A percentile compares a stretch with the other conserved stretches of the same genome.
Conservation (phyloP, 30 jellyfish, hydroid and myxozoan species). For the Turritopsis rubra region DNA sequence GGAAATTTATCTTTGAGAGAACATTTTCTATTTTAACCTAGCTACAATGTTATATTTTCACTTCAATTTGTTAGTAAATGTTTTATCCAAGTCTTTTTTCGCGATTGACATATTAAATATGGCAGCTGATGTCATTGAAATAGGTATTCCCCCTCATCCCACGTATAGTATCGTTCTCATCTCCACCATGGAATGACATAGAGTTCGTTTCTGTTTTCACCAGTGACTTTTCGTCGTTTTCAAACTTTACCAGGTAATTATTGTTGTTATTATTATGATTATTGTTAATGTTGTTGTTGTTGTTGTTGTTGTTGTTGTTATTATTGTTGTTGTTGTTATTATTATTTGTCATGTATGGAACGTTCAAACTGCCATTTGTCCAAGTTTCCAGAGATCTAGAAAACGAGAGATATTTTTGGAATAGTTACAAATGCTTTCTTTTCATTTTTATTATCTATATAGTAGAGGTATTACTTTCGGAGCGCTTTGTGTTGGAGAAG, state of each 20-base stretch:
- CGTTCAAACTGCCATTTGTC: slow-evolving; percentile 5
- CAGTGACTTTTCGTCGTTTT: background rate
- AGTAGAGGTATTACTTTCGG: too few relatives aligned
- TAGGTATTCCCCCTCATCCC: background rate
- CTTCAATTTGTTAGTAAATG: background rate
- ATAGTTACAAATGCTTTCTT: background rate
- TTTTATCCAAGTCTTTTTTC: background rate
- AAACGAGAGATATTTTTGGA: background rate
- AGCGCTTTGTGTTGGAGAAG: too few relatives aligned
- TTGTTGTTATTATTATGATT: background rate
- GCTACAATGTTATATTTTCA: background rate
- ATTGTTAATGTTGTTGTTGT: background rate
- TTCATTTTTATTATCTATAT: too few relatives aligned
- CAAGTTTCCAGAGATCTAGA: slow-evolving; percentile 5
- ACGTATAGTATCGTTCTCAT: background rate
- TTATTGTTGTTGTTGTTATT: background rate
- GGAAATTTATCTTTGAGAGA: background rate
- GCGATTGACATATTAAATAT: background rate
- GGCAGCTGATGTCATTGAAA: slow-evolving; percentile 3
- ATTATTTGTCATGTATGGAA: background rate
- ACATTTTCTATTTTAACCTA: background rate
- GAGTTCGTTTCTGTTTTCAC: slow-evolving; percentile 7
- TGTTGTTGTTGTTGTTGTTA: background rate
- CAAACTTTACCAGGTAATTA: slow-evolving; percentile 5
- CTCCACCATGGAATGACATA: background rate